A percentile compares a stretch with the other conserved stretches of the same genome.
These are phyloP conservation scores for Morelia viridis DNA, from an alignment of 2,797 vertebrate genomes.

Conservation along the genomic window DNA sequence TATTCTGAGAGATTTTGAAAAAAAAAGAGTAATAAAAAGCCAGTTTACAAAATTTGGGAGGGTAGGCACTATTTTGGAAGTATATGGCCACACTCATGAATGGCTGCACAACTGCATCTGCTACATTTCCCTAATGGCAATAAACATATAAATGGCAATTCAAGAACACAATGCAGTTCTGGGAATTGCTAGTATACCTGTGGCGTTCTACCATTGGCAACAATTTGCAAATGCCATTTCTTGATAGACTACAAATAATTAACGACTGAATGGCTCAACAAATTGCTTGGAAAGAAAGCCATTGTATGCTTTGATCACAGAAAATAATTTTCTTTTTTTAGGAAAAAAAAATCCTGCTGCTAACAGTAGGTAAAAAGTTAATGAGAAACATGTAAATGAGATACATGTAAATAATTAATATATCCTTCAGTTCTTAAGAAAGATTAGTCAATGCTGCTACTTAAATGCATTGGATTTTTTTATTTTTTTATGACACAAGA, in stretches of 20 bases:
- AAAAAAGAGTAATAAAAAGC: not conserved
- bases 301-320: slow-evolving; percentile 63
- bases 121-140: not conserved
- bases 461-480: slow-evolving; percentile 29
- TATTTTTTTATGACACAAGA: slow-evolving; percentile 50
- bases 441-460: slow-evolving; percentile 48
- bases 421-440: slow-evolving; percentile 44
- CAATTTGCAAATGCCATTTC: slow-evolving; percentile 54
- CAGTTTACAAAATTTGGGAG: not conserved
- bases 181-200: slow-evolving; percentile 52
- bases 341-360: slow-evolving; percentile 49
- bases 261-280: slow-evolving; percentile 51
- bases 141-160: not conserved
- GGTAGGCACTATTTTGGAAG: not conserved
- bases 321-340: slow-evolving; percentile 44
- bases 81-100: not conserved
- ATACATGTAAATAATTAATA: slow-evolving; percentile 68
- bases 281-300: slow-evolving; percentile 46
- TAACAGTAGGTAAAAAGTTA: slow-evolving; percentile 67
- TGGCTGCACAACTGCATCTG: not conserved
- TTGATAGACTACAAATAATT: slow-evolving; percentile 59
- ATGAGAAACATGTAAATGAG: slow-evolving; percentile 54
- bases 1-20: not conserved
- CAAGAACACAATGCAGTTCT: slow-evolving; percentile 9
- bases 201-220: slow-evolving; percentile 34